Percentiles rank a stretch among this genome's conserved stretches.
Evolutionary conservation across 2,797 vertebrate species (phyloP).

Genomic region (Enteromius thamalakanensis): DNA sequence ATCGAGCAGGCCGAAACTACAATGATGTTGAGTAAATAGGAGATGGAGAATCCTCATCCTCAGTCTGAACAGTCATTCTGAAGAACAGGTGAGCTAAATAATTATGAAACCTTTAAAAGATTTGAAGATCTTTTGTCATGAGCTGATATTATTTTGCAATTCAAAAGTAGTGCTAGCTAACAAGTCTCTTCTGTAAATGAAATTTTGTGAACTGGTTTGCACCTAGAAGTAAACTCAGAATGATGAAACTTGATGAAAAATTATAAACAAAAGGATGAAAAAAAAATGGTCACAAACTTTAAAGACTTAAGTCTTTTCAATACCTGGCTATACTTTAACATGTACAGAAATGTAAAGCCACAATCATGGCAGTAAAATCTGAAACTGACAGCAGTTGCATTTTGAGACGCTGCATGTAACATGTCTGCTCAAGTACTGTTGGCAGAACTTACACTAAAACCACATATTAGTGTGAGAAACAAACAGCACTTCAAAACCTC

Average conservation of each 20-base stretch:
- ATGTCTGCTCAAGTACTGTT: not conserved
- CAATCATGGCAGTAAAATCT: not conserved
- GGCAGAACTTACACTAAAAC: slow-evolving; percentile 23
- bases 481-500: slow-evolving; percentile 4
- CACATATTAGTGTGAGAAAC: slow-evolving; percentile 42
- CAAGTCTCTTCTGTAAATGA: slow-evolving; percentile 11
- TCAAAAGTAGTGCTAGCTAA: not conserved
- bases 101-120: not conserved
- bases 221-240: not conserved
- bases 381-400: slow-evolving; percentile 16
- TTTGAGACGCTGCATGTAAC: not conserved
- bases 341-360: not conserved
- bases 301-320: not conserved
- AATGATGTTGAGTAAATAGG: slow-evolving; percentile 35
- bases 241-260: slow-evolving; percentile 6
- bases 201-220: not conserved
- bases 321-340: not conserved
- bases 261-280: not conserved
- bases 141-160: not conserved
- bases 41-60: slow-evolving; percentile 26
- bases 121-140: not conserved
- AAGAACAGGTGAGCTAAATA: slow-evolving; percentile 29
- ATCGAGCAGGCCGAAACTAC: slow-evolving; percentile 5
- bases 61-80: slow-evolving; percentile 18
- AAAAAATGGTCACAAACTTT: not conserved